phyloP scores from a whole-genome alignment of 2,888 invertebrate genomes.

The Petrophora chlorosata region DNA sequence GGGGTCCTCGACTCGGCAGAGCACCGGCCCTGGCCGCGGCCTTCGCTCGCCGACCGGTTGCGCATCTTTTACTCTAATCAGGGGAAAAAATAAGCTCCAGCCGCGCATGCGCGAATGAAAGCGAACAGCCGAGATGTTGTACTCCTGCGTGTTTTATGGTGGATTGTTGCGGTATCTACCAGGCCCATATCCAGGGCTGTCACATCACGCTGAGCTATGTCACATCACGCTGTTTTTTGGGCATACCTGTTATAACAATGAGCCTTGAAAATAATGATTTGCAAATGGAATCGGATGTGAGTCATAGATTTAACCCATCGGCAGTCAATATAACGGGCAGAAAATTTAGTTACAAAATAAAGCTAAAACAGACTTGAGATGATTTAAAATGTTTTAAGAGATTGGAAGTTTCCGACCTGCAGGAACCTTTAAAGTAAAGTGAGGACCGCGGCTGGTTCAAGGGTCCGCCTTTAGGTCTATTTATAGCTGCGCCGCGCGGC shows the following conservation, averaged over 20 bases:
- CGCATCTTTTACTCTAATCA: constrained; percentile 81
- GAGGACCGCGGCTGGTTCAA: constrained; percentile 75
- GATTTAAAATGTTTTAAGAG: constrained; percentile 7
- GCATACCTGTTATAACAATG: too few species aligned
- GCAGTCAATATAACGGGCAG: too few species aligned
- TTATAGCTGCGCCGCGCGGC: constrained; percentile 71
- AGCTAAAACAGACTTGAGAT: constrained; percentile 5
- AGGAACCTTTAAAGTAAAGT: constrained; percentile 7
- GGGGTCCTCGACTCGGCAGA: constrained; percentile 56
- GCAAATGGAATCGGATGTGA: too few species aligned
- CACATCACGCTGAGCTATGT: too few species aligned
- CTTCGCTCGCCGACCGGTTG: constrained; percentile 79
- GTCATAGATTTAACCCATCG: too few species aligned
- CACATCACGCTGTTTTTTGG: too few species aligned
- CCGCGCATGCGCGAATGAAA: constrained; percentile 72
- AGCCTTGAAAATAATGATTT: too few species aligned
- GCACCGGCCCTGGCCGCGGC: constrained; percentile 70
- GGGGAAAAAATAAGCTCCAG: constrained; percentile 71
- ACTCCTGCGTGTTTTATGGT: constrained; percentile 72
- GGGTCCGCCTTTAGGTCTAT: constrained; percentile 77
- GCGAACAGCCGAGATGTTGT: constrained; percentile 71
- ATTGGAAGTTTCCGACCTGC: constrained; percentile 3
- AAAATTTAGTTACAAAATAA: neutral
- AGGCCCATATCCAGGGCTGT: too few species aligned
- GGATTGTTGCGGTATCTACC: constrained; percentile 71